Evolutionary conservation across 2,113 vertebrate species (phyloP).

Genomic region (Marmota monax): DNA sequence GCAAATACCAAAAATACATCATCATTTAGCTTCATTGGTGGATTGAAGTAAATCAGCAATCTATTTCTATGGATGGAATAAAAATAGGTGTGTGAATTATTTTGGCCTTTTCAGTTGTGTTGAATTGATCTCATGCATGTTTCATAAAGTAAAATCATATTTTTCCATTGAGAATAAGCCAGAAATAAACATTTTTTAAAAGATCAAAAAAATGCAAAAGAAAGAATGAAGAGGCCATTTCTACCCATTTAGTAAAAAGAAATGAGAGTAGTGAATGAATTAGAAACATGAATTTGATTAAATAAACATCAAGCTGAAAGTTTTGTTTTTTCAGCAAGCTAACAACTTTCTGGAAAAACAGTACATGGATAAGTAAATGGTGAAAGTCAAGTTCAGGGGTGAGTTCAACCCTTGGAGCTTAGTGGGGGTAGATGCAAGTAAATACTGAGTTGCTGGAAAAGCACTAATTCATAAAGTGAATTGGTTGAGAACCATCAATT

Average conservation of each 20-base stretch:
- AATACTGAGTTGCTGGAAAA: not conserved
- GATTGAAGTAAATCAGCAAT: not conserved
- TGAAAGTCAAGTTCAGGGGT: not conserved
- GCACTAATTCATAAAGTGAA: not conserved
- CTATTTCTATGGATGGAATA: not conserved
- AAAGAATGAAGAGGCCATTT: not conserved
- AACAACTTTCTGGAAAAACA: not conserved
- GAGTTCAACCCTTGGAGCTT: no score
- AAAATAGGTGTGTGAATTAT: not conserved
- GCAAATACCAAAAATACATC: not conserved
- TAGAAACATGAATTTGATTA: not conserved
- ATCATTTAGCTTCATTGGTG: not conserved
- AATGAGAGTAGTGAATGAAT: not conserved
- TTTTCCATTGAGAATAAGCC: not conserved
- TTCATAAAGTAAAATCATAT: not conserved
- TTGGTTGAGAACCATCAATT: not conserved
- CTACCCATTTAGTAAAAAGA: not conserved
- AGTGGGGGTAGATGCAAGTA: not conserved
- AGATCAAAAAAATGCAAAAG: not conserved
- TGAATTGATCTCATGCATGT: not conserved
- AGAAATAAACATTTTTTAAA: not conserved
- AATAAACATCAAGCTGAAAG: not conserved
- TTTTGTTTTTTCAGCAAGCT: not conserved
- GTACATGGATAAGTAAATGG: not conserved
- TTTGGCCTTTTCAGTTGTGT: not conserved